Conservation (phyloP, 2,797 vertebrate genomes). For the Bryconaethiops microstoma region DNA sequence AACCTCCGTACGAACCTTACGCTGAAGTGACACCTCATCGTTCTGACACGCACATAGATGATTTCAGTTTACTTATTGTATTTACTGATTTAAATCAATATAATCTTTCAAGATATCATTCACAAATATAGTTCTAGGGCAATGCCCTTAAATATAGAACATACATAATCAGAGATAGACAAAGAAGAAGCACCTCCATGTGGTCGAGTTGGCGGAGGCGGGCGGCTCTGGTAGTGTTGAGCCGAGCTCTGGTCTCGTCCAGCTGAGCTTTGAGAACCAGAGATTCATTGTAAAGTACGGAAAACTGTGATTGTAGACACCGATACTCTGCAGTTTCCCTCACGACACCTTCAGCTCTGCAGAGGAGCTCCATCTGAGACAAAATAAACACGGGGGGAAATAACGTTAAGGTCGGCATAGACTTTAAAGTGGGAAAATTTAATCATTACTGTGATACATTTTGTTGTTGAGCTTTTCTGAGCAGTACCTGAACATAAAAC, state of each 20-base stretch:
- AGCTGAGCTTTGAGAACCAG: constrained; percentile 93
- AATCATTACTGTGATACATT: too few species aligned
- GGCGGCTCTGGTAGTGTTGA: constrained; percentile 89
- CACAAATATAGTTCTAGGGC: neutral
- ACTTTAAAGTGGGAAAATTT: too few species aligned
- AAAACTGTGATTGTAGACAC: constrained; percentile 98
- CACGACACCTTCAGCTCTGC: constrained; percentile 89
- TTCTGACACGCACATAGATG: constrained; percentile 75
- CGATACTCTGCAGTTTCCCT: constrained; percentile 93
- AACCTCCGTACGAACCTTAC: constrained; percentile 95
- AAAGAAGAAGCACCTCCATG: constrained; percentile 83
- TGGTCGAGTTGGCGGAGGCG: constrained; percentile 95
- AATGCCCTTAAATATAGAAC: neutral
- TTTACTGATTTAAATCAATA: too few species aligned
- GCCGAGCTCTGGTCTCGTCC: constrained; percentile 91
- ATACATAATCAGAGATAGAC: neutral
- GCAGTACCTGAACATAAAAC: too few species aligned
- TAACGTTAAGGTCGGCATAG: neutral
- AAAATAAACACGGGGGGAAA: neutral
- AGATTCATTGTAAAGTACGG: constrained; percentile 95
- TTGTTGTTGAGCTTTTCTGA: too few species aligned
- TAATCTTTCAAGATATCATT: too few species aligned
- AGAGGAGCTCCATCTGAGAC: constrained; percentile 84
- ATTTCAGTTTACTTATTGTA: too few species aligned
- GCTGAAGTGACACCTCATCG: constrained; percentile 93